Evolutionary conservation across 2,113 vertebrate species (phyloP).

Genomic region (Zosterops lateralis): DNA sequence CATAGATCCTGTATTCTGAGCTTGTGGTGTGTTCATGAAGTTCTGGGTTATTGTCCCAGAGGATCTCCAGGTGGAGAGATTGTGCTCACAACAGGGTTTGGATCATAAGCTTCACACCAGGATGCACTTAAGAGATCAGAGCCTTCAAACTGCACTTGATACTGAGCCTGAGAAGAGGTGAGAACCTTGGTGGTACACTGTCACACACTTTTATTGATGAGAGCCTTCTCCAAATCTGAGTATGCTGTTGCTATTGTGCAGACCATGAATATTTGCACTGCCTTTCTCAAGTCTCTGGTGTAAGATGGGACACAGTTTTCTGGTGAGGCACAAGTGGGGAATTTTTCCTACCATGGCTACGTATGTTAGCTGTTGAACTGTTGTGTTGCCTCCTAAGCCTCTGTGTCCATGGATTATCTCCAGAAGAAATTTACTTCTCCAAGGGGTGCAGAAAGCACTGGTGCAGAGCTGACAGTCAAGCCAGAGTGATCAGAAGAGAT

Average conservation of each 20-base stretch:
- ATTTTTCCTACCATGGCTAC: neutral
- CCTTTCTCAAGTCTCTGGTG: neutral
- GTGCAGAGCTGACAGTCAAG: neutral
- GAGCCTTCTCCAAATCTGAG: neutral
- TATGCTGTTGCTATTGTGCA: neutral
- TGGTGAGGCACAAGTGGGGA: neutral
- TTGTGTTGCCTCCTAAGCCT: neutral
- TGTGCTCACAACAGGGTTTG: accelerated
- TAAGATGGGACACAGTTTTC: neutral
- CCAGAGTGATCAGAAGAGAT: neutral
- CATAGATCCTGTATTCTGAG: neutral
- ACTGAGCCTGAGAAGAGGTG: neutral
- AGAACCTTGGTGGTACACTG: neutral
- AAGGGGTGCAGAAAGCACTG: neutral
- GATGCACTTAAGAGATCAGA: neutral
- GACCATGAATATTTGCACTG: neutral
- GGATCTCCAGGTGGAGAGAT: neutral
- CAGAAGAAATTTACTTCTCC: neutral
- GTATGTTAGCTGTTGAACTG: neutral
- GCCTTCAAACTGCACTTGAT: neutral
- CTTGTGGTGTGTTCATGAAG: neutral
- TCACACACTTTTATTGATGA: neutral
- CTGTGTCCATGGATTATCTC: neutral
- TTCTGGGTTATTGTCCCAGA: neutral
- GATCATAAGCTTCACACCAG: neutral